Base-by-base conservation (phyloP, 2,797 vertebrate species). In the Bryconaethiops microstoma region DNA sequence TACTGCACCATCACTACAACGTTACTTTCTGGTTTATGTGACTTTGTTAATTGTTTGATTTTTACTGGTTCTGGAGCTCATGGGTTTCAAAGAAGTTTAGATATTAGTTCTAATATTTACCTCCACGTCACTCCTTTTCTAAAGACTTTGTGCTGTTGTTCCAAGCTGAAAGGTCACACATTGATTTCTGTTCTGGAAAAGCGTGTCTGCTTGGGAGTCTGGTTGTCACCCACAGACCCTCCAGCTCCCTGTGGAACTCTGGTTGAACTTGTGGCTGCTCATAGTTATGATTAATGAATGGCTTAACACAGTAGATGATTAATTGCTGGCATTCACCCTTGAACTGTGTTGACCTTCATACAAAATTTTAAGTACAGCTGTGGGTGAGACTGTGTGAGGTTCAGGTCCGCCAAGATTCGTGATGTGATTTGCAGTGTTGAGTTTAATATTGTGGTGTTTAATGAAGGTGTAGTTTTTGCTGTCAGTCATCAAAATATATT, bases 261-360 rank as follows among this genome's bases (percentile, higher is more conserved):
- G 48, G 70, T 48, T 77, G 79, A 84, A 81, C 62, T 77, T 39
- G 70, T 14, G 68, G 45, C 82, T 63, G 2, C 1, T 70, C 67
- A 25, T 7, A 50, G 42, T 70, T 74, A 80, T 80, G 78, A 85
- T 80, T 77, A 82, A 85, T 78, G 84, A 75, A 50, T 50, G 57
- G 42, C 74, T n/a, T 68, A 70, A 23, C 67, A 39, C 63, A 71
- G 64, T 69, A 67, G 78, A 74, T 82, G 68, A 80, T 85, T 77
- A 74, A 83, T 85, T 67, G 50, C 70, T 65, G n/a, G 29, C 13
- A 74, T 74, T 80, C 82, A 73, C 84, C 81, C 81, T 74, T 77
- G 78, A 77, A 69, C 55, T 76, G 29, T 54, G 59, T 50, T 48
- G 74, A 82, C 78, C 84, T 73, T 80, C 78, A 74, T 70, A 14